Evolutionary conservation across 2,113 vertebrate genomes (phyloP).

Genomic region (Antigone vipio): DNA sequence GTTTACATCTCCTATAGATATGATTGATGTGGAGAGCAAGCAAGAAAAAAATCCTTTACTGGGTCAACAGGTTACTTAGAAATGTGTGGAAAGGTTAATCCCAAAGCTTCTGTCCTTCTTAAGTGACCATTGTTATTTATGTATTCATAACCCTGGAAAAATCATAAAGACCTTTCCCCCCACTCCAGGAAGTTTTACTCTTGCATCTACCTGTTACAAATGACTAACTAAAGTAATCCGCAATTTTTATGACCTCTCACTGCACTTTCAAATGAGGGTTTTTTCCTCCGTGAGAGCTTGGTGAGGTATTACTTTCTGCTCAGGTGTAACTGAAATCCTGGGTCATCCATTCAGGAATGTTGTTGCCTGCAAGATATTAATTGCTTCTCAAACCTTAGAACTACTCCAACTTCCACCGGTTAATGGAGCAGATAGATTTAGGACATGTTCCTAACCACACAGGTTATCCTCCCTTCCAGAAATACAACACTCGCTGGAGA

Average conservation of each 20-base stretch:
- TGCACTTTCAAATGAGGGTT: constrained; percentile 50
- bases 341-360: constrained; percentile 30
- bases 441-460: constrained; percentile 59
- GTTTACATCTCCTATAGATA: constrained; percentile 50
- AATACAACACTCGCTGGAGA: constrained; percentile 75
- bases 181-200: constrained; percentile 56
- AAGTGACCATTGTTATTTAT: constrained; percentile 39
- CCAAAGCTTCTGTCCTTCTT: constrained; percentile 40
- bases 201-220: constrained; percentile 67
- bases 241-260: constrained; percentile 59
- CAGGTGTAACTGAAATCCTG: constrained; percentile 69
- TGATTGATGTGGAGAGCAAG: constrained; percentile 39
- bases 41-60: constrained; percentile 31
- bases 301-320: constrained; percentile 66
- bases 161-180: constrained; percentile 32
- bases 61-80: constrained; percentile 32
- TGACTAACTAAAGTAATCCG: constrained; percentile 64
- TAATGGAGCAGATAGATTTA: constrained; percentile 80
- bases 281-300: neutral
- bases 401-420: constrained; percentile 69
- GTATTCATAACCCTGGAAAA: constrained; percentile 54
- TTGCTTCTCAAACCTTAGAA: constrained; percentile 62
- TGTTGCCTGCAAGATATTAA: constrained; percentile 63
- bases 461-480: constrained; percentile 74
- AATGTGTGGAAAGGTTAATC: constrained; percentile 53